A percentile compares a stretch with the other conserved stretches of the same genome.
phyloP scores from a whole-genome alignment of 1,140 invertebrate genomes.

The Schlechtendalia chinensis region DNA sequence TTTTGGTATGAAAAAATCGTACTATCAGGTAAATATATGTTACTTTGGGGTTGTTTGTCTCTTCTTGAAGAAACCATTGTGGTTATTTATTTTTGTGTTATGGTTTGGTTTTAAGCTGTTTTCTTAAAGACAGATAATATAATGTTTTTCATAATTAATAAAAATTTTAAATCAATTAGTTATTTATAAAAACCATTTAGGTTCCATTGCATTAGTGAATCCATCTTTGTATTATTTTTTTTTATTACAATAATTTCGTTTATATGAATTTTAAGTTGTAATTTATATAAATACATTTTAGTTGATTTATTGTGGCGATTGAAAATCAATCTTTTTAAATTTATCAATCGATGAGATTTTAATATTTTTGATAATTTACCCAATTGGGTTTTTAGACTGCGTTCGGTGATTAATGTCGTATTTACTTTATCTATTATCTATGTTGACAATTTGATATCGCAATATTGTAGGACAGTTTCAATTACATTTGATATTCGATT shows the following conservation, averaged over 20 bases:
- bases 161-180: not conserved
- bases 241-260: no score
- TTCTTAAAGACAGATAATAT: not conserved
- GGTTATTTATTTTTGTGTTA: not conserved
- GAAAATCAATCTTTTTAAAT: no score
- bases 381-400: not conserved
- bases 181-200: not conserved
- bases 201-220: not conserved
- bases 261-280: no score
- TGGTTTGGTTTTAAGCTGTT: not conserved
- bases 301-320: not conserved
- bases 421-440: not conserved
- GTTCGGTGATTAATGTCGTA: not conserved
- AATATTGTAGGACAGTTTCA: not conserved
- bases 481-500: not conserved
- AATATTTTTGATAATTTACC: not conserved
- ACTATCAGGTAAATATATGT: slow-evolving; percentile 7
- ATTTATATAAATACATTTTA: no score
- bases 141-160: not conserved
- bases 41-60: not conserved
- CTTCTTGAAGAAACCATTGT: not conserved
- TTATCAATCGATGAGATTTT: not conserved
- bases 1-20: not conserved
- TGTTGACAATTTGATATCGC: not conserved
- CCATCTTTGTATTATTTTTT: not conserved